Conservation (phyloP, 2,113 vertebrate genomes). For the Phoenicopterus ruber region DNA sequence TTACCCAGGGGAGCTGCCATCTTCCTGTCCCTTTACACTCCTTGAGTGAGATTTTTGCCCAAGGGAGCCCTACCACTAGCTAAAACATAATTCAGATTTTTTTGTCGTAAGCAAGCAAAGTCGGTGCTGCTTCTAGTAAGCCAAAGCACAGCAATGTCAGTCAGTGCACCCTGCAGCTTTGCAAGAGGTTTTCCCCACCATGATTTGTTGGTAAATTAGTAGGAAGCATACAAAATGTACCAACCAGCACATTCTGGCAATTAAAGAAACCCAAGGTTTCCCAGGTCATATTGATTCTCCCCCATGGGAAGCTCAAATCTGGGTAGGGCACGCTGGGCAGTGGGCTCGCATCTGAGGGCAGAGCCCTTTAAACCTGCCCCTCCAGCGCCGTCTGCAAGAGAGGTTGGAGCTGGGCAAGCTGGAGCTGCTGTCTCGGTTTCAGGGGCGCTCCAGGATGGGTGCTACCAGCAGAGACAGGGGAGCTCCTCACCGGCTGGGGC, state of each 20-base stretch:
- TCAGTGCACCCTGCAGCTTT: not conserved
- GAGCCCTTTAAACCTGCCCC: not conserved
- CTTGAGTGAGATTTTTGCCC: not conserved
- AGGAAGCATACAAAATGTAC: not conserved
- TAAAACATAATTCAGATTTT: not conserved
- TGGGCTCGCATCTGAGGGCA: not conserved
- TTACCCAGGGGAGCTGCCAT: not conserved
- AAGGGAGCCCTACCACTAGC: not conserved
- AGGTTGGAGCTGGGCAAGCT: not conserved
- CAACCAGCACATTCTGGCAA: not conserved
- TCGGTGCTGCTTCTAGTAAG: not conserved
- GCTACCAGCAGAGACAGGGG: not conserved
- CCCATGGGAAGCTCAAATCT: not conserved
- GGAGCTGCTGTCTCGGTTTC: not conserved
- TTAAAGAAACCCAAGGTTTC: not conserved
- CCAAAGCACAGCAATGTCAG: not conserved
- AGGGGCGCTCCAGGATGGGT: not conserved
- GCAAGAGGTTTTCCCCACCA: not conserved
- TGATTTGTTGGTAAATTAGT: not conserved
- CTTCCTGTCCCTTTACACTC: not conserved
- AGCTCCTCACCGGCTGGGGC: not conserved
- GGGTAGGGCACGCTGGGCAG: too few relatives aligned
- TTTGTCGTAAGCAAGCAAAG: not conserved
- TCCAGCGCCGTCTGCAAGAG: accelerated
- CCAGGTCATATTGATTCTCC: not conserved